phyloP scores from a whole-genome alignment of 2,113 vertebrate species.

The Sus scrofa region DNA sequence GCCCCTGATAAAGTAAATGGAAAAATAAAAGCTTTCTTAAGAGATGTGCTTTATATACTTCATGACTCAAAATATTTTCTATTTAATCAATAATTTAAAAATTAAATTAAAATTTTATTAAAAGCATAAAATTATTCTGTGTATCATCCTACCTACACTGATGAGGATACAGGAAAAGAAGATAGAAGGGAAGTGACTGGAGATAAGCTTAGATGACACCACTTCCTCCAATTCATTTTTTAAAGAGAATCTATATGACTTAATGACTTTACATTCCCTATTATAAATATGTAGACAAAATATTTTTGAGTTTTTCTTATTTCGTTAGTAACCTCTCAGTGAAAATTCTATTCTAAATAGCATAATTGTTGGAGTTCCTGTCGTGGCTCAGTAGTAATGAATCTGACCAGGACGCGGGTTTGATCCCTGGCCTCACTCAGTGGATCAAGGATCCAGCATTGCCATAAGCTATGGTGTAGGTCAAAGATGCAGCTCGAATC shows the following conservation, averaged over 20 bases:
- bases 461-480: too few species aligned
- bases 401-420: too few species aligned
- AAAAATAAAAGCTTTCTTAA: slow-evolving; percentile 37
- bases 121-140: background rate
- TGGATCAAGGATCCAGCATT: too few species aligned
- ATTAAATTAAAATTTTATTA: too few species aligned
- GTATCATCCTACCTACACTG: background rate
- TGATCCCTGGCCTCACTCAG: too few species aligned
- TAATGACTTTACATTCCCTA: slow-evolving; percentile 35
- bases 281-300: slow-evolving; percentile 25
- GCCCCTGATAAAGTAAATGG: slow-evolving; percentile 90
- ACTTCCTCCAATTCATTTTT: slow-evolving; percentile 24
- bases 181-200: background rate
- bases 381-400: too few species aligned
- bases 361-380: background rate
- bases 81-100: background rate
- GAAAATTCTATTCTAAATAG: slow-evolving; percentile 5
- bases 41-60: slow-evolving; percentile 44
- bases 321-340: background rate
- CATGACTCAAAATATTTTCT: slow-evolving; percentile 46
- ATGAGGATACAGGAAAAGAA: background rate
- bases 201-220: background rate
- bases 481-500: too few species aligned
- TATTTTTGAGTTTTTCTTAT: slow-evolving; percentile 6
- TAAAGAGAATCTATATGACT: slow-evolving; percentile 28